Evolutionary conservation across 2,888 invertebrate genomes (phyloP), one percentile per base, ranked within the genome.

Genomic region (Apotomis capreana): DNA sequence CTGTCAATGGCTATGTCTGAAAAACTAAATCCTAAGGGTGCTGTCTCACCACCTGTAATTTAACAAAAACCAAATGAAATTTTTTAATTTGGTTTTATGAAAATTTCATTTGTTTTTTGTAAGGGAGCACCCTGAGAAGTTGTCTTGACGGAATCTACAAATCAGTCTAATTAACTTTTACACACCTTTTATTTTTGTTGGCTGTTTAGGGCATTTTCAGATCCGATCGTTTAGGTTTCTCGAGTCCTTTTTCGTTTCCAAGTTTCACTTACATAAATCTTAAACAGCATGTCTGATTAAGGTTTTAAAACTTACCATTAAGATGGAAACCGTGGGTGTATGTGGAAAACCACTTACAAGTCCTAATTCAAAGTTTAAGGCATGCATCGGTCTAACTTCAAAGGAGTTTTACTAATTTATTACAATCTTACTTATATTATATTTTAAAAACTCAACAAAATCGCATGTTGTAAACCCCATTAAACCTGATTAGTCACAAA

Each of bases 341-440:
- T 68, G 72, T 68, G 72, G 68, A 68, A n/a, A 54, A 63, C 72
- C 72, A 68, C 72, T 68, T 44, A 68, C 10, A 68, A 15, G 57
- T 68, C 72, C 72, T 68, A 68, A 68, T 67, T 70, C 44, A 40
- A 67, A 63, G 1, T 60, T 49, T 15, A 61, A n/a, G 26, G 65
- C 70, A 72, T 58, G 72, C 52, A 54, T 13, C 5, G 49, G 13
- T 65, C 12, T 68, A 68, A 68, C 54, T 62, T 44, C 36, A 63
- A 67, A 54, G 5, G 60, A 37, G 12, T n/a, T 60, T 26, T 46
- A 68, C 68, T 68, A 63, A 72, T 62, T 61, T 37, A 64, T 9
- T 12, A 13, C 15, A 26, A 65, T 8, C 10, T 44, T 46, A 12
- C 49, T 57, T 3, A 15, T 67, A 57, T 55, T n/a, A 49, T 0